A percentile compares a stretch with the other conserved stretches of the same genome.
phyloP scores from a whole-genome alignment of 2,888 invertebrate species.

The Xylota segnis region DNA sequence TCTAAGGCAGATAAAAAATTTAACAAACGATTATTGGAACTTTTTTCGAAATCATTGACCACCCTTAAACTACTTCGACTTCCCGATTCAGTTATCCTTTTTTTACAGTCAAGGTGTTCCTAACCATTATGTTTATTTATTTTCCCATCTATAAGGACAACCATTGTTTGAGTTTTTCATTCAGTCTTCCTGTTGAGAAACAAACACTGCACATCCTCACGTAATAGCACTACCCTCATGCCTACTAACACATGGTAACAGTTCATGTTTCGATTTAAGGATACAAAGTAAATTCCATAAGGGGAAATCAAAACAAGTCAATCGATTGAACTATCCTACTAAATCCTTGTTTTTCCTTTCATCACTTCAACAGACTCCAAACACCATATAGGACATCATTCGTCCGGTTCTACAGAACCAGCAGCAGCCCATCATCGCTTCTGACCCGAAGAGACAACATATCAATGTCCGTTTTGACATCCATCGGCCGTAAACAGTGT shows the following conservation, averaged over 20 bases:
- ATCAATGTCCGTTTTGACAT: constrained; percentile 60
- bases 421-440: constrained; percentile 32
- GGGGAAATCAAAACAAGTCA: constrained; percentile 56
- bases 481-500: constrained; percentile 50
- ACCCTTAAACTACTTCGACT: no score
- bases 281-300: constrained; percentile 42
- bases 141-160: no score
- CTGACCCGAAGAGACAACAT: constrained; percentile 48
- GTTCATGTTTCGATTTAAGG: constrained; percentile 17
- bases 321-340: constrained; percentile 31
- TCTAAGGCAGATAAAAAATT: no score
- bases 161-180: no score
- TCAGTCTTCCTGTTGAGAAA: no score
- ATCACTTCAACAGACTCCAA: not conserved
- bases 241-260: not conserved
- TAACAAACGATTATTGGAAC: no score
- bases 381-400: constrained; percentile 6
- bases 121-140: no score
- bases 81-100: no score
- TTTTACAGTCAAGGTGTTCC: no score
- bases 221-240: not conserved
- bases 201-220: not conserved
- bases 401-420: not conserved
- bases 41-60: no score
- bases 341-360: not conserved